Percentiles rank a stretch among this genome's conserved stretches.
phyloP scores from a whole-genome alignment of 2,888 invertebrate species.

The Lamellibrachia columna region DNA sequence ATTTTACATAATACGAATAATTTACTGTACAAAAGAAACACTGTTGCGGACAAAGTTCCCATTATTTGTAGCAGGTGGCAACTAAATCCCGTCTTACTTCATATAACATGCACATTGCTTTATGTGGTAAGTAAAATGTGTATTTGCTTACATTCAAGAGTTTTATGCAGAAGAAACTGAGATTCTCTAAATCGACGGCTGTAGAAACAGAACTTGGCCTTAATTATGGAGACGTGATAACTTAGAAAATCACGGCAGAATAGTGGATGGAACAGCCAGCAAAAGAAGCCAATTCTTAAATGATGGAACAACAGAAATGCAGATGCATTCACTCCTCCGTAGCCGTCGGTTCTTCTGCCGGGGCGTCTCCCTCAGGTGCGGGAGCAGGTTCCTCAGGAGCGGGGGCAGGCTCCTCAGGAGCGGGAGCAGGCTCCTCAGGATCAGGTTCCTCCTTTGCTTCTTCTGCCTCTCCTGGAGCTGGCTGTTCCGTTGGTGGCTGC shows the following conservation, averaged over 20 bases:
- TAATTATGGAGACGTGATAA: too few relatives aligned
- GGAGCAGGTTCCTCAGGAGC: slow-evolving; percentile 24
- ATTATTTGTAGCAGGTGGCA: not conserved
- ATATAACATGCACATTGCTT: not conserved
- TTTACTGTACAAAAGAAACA: not conserved
- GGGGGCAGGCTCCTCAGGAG: slow-evolving; percentile 20
- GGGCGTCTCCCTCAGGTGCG: slow-evolving; percentile 17
- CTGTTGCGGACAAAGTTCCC: not conserved
- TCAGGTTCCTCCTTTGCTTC: slow-evolving; percentile 19
- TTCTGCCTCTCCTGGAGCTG: slow-evolving; percentile 6
- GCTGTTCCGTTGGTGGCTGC: slow-evolving; percentile 9
- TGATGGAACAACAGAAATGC: not conserved
- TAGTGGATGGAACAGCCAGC: not conserved
- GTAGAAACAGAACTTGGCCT: not conserved
- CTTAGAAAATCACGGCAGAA: not conserved
- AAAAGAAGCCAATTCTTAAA: not conserved
- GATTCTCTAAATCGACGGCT: not conserved
- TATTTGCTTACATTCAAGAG: not conserved
- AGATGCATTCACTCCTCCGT: not conserved
- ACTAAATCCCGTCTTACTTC: not conserved
- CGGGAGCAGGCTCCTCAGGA: slow-evolving; percentile 18
- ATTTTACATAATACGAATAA: not conserved
- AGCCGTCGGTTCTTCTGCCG: not conserved
- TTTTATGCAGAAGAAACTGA: not conserved
- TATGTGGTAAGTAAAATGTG: not conserved